These are phyloP conservation scores for Molossus molossus DNA, from an alignment of 2,797 vertebrate genomes.

Conservation along the genomic window DNA sequence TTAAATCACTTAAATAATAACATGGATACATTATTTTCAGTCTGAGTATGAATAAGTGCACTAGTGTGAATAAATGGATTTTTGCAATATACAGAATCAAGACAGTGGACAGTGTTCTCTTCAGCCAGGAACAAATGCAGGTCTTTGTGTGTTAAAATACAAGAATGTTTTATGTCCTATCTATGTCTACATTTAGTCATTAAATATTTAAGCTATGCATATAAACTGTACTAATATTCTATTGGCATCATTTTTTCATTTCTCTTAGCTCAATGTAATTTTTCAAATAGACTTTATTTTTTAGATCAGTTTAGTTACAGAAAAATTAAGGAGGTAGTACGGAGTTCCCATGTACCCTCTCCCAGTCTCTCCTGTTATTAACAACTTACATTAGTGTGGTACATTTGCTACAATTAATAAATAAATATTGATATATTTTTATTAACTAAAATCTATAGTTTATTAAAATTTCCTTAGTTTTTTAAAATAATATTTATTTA, in stretches of 20 bases:
- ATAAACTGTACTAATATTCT: neutral
- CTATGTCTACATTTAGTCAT: neutral
- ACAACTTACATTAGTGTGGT: neutral
- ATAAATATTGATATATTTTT: neutral
- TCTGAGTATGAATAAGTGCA: neutral
- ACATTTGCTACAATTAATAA: neutral
- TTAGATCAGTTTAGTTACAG: constrained; percentile 35
- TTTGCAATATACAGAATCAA: constrained; percentile 60
- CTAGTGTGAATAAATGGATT: neutral
- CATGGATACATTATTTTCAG: constrained; percentile 42
- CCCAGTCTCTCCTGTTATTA: neutral
- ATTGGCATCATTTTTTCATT: constrained; percentile 36
- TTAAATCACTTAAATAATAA: constrained; percentile 56
- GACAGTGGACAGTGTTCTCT: neutral
- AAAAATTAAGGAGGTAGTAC: constrained; percentile 30
- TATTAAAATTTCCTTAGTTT: neutral
- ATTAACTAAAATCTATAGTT: constrained; percentile 15
- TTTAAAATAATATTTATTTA: too few relatives aligned
- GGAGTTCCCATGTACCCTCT: neutral
- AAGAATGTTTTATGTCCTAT: neutral
- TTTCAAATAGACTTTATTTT: constrained; percentile 41
- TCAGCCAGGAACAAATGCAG: constrained; percentile 1
- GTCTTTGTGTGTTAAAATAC: constrained; percentile 44
- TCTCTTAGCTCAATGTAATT: neutral
- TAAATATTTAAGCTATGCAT: neutral